phyloP scores from a whole-genome alignment of 2,797 vertebrate genomes.

The Rhabdophis nuchalis region DNA sequence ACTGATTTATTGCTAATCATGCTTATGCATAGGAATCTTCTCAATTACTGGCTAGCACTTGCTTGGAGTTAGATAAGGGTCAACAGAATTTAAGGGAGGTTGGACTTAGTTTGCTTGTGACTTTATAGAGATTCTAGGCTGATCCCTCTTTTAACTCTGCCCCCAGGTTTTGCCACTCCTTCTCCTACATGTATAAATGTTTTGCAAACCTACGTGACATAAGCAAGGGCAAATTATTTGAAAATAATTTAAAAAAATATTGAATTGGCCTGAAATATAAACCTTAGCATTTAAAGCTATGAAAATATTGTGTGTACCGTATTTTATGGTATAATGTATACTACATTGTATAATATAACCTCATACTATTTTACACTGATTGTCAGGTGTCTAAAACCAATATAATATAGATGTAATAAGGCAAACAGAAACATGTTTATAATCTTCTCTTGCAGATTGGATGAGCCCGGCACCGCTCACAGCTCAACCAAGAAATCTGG shows the following conservation, averaged over 20 bases:
- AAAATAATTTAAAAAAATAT: conserved; percentile 53
- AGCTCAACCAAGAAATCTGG: background rate
- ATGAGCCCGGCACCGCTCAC: background rate
- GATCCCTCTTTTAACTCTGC: background rate
- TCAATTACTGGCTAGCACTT: background rate
- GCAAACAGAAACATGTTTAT: background rate
- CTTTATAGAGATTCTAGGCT: background rate
- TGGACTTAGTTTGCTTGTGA: background rate
- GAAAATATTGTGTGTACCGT: conserved; percentile 40
- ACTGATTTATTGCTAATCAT: background rate
- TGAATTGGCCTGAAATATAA: conserved; percentile 49
- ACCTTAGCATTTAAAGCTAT: conserved; percentile 44
- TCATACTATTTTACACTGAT: conserved; percentile 38
- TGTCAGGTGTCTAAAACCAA: conserved; percentile 2
- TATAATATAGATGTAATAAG: background rate
- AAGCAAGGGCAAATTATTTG: conserved; percentile 43
- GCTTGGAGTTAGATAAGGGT: background rate
- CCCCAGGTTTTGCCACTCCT: background rate
- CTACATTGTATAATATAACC: background rate
- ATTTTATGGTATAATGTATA: background rate
- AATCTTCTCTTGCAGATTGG: background rate
- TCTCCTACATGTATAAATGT: conserved; percentile 6
- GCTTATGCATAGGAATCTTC: background rate
- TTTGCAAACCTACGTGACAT: conserved; percentile 48
- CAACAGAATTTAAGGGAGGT: background rate